phyloP scores from a whole-genome alignment of 2,888 invertebrate species.

The Limnephilus lunatus region DNA sequence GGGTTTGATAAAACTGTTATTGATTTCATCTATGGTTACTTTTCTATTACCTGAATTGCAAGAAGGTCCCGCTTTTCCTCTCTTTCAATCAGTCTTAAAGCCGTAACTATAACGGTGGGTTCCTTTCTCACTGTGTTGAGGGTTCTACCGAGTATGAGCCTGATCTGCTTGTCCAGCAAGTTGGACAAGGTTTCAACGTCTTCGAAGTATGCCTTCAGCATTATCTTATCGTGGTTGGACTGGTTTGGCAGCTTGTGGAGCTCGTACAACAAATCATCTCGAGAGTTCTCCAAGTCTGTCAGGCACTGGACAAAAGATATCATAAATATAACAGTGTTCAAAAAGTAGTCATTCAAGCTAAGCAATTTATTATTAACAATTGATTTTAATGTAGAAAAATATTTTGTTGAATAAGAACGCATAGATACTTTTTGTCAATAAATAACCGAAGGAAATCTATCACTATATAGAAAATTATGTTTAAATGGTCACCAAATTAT shows the following conservation, averaged over 20 bases:
- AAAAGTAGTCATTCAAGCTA: neutral
- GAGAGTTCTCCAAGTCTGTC: conserved; percentile 96
- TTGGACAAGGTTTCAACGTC: conserved; percentile 95
- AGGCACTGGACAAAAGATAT: conserved; percentile 80
- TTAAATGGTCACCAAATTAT: no score
- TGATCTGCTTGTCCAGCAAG: conserved; percentile 92
- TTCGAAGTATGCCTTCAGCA: conserved; percentile 96
- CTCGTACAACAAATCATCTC: conserved; percentile 96
- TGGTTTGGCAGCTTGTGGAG: conserved; percentile 95
- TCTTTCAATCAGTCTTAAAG: conserved; percentile 95
- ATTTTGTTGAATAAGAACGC: no score
- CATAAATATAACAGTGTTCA: neutral
- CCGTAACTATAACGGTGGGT: conserved; percentile 96
- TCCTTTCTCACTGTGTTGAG: conserved; percentile 96
- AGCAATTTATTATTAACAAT: no score
- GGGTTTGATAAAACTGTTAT: no score
- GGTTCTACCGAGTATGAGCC: conserved; percentile 91
- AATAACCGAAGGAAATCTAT: no score
- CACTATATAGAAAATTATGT: no score
- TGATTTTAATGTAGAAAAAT: no score
- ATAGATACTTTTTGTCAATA: no score
- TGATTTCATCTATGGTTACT: no score
- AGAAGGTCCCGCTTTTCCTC: conserved; percentile 97
- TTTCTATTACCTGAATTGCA: conserved; percentile 80
- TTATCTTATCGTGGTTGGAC: conserved; percentile 91